phyloP scores from a whole-genome alignment of 2,888 invertebrate genomes.

The Anorthoa munda region DNA sequence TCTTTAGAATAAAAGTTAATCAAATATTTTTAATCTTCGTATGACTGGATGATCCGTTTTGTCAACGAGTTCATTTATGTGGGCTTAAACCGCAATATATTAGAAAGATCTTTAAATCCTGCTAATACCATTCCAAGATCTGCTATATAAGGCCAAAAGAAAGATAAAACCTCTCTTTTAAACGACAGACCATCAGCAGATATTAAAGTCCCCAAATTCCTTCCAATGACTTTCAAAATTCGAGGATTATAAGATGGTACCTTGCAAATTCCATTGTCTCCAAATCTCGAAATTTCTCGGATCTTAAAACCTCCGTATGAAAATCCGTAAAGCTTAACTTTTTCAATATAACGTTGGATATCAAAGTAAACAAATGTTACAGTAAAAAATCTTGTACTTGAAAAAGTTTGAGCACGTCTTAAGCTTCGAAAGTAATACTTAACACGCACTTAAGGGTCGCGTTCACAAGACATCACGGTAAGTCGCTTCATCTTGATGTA shows the following conservation, averaged over 20 bases:
- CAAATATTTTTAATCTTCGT: no score
- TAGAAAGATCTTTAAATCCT: background rate
- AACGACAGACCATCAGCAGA: background rate
- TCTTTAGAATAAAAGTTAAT: no score
- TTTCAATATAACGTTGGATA: conserved; percentile 61
- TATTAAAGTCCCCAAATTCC: conserved; percentile 31
- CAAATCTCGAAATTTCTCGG: conserved; percentile 12
- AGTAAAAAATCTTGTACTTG: conserved; percentile 65
- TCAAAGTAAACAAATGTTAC: conserved; percentile 65
- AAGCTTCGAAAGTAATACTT: conserved; percentile 72
- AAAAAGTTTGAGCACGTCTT: conserved; percentile 70
- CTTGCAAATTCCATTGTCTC: conserved; percentile 46
- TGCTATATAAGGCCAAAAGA: background rate
- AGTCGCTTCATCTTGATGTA: conserved; percentile 60
- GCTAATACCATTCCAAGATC: background rate
- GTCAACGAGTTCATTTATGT: background rate
- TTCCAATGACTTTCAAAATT: conserved; percentile 34
- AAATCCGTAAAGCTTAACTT: conserved; percentile 62
- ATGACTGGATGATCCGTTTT: no score
- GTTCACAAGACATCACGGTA: conserved; percentile 60
- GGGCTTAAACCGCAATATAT: background rate
- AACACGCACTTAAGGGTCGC: conserved; percentile 71
- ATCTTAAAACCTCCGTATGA: conserved; percentile 38
- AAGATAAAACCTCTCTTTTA: background rate
- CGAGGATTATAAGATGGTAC: conserved; percentile 41